These are phyloP conservation scores for Orthonevra nobilis DNA, from an alignment of 2,888 invertebrate genomes.

Conservation along the genomic window DNA sequence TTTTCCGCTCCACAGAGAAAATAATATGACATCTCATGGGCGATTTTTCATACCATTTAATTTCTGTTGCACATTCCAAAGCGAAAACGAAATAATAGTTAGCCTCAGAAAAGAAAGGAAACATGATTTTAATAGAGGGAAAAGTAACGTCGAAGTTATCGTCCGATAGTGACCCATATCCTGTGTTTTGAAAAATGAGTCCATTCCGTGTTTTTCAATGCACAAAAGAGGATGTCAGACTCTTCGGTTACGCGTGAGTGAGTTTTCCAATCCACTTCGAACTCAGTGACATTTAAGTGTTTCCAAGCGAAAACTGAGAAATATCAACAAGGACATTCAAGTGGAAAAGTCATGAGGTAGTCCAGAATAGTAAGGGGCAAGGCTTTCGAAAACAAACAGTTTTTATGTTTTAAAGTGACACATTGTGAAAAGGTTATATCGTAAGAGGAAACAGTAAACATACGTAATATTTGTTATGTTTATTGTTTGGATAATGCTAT, in stretches of 20 bases:
- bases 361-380: conserved; percentile 21
- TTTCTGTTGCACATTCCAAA: conserved; percentile 9
- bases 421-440: neutral
- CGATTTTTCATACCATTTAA: conserved; percentile 42
- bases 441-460: too few species aligned
- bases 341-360: conserved; percentile 34
- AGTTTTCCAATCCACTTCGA: conserved; percentile 33
- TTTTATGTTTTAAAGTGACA: conserved; percentile 20
- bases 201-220: neutral
- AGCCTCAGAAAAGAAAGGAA: conserved; percentile 61
- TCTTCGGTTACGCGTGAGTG: conserved; percentile 44
- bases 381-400: conserved; percentile 30
- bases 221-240: conserved; percentile 1
- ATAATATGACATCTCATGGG: conserved; percentile 23
- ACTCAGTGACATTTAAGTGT: neutral
- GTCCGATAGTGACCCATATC: conserved; percentile 54
- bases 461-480: conserved; percentile 13
- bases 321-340: conserved; percentile 38
- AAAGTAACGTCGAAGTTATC: conserved; percentile 41
- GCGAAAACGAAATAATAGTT: too few species aligned
- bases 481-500: conserved; percentile 17
- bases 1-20: conserved; percentile 47
- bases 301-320: conserved; percentile 23
- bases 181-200: conserved; percentile 11
- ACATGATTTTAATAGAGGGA: conserved; percentile 51